These are phyloP conservation scores for Drosophila miranda DNA, from an alignment of 1,140 invertebrate genomes.

Conservation along the genomic window DNA sequence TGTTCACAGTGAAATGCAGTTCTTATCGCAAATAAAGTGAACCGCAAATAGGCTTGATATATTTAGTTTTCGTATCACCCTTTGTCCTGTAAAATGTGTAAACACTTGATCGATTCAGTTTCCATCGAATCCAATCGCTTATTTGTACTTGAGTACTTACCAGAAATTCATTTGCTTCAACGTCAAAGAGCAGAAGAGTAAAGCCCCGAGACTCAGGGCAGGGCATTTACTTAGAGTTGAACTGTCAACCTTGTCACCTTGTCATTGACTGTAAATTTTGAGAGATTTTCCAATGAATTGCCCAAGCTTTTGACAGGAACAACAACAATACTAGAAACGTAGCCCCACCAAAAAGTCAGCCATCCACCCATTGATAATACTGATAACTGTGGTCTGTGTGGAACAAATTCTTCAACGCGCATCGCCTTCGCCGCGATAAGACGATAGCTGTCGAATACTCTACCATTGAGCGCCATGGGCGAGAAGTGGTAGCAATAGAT, in stretches of 20 bases:
- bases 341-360: slow-evolving; percentile 3
- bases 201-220: background rate
- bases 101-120: too few relatives aligned
- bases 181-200: background rate
- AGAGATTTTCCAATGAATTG: slow-evolving; percentile 54
- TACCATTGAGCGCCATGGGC: background rate
- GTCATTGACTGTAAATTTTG: slow-evolving; percentile 57
- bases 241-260: slow-evolving; percentile 25
- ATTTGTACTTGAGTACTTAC: background rate
- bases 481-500: slow-evolving; percentile 31
- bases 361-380: slow-evolving; percentile 6
- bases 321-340: slow-evolving; percentile 26
- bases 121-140: too few relatives aligned
- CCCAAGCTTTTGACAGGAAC: slow-evolving; percentile 35
- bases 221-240: background rate
- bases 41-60: too few relatives aligned
- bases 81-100: too few relatives aligned
- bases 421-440: slow-evolving; percentile 12
- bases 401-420: slow-evolving; percentile 18
- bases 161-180: background rate
- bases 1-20: background rate
- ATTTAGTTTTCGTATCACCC: too few relatives aligned
- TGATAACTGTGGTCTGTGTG: slow-evolving; percentile 11
- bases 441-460: background rate
- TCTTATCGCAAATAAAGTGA: too few relatives aligned